Conservation (phyloP, 2,113 vertebrate genomes). For the Sminthopsis crassicaudata region DNA sequence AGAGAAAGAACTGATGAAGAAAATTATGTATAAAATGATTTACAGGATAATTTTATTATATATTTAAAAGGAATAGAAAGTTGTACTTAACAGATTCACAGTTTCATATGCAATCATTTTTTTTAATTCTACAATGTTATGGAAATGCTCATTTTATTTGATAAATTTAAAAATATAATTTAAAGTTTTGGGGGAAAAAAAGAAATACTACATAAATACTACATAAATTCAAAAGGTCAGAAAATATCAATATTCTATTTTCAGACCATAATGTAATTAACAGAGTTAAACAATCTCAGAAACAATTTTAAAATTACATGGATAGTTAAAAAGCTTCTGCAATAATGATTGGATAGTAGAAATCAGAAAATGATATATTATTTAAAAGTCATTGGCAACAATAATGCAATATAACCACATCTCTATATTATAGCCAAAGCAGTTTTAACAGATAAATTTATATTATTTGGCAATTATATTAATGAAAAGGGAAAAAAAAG, state of each 20-base stretch:
- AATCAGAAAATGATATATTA: not conserved
- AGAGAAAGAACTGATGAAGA: too few species aligned
- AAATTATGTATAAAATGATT: too few species aligned
- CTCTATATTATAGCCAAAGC: not conserved
- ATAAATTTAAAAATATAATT: too few species aligned
- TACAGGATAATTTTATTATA: too few species aligned
- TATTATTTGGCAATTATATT: not conserved
- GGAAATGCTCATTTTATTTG: too few species aligned
- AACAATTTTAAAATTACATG: not conserved
- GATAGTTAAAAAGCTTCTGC: not conserved
- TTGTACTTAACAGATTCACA: too few species aligned
- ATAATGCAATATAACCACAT: not conserved
- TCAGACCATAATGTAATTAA: not conserved
- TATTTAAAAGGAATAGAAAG: too few species aligned
- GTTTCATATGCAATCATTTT: too few species aligned
- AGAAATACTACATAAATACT: not conserved
- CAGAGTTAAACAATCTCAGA: not conserved
- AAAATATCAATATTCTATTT: not conserved
- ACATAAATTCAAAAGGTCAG: not conserved
- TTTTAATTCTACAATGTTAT: too few species aligned
- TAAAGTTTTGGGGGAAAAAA: too few species aligned
- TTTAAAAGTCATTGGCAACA: not conserved
- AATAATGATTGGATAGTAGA: not conserved
- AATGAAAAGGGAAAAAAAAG: not conserved
- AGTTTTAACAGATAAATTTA: not conserved